These are phyloP conservation scores for Lasioglossum vierecki DNA, from an alignment of 2,888 invertebrate species.

Conservation along the genomic window DNA sequence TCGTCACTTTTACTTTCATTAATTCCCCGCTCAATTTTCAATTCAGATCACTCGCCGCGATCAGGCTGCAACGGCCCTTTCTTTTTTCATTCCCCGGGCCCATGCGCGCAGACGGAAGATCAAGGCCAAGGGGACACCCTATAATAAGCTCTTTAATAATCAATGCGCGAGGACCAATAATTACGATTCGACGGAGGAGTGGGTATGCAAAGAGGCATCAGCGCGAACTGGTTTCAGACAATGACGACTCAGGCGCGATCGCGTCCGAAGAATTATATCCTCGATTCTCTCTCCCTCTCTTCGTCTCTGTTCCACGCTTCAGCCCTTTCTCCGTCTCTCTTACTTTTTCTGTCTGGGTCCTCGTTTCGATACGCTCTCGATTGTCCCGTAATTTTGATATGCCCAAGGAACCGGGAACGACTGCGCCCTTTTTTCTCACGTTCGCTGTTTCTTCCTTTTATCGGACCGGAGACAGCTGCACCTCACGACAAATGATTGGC, in stretches of 20 bases:
- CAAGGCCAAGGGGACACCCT: constrained; percentile 65
- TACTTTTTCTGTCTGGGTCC: constrained; percentile 30
- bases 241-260: constrained; percentile 75
- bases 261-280: constrained; percentile 69
- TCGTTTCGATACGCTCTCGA: constrained; percentile 81
- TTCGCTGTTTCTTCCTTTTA: constrained; percentile 69
- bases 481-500: not conserved
- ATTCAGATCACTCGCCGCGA: constrained; percentile 44
- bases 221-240: constrained; percentile 83
- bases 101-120: constrained; percentile 52
- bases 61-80: constrained; percentile 38
- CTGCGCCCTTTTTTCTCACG: constrained; percentile 77
- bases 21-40: constrained; percentile 51
- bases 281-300: constrained; percentile 29
- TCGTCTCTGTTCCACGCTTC: not conserved
- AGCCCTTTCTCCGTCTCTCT: not conserved
- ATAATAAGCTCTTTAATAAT: constrained; percentile 82
- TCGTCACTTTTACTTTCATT: constrained; percentile 20
- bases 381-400: constrained; percentile 83
- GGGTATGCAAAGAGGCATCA: constrained; percentile 81
- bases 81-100: constrained; percentile 24
- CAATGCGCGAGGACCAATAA: constrained; percentile 82
- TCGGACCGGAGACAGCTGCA: constrained; percentile 48
- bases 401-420: constrained; percentile 71
- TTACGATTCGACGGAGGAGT: constrained; percentile 80